These are phyloP conservation scores for Dolichallabes microphthalmus DNA, from an alignment of 2,113 vertebrate species.

Conservation along the genomic window DNA sequence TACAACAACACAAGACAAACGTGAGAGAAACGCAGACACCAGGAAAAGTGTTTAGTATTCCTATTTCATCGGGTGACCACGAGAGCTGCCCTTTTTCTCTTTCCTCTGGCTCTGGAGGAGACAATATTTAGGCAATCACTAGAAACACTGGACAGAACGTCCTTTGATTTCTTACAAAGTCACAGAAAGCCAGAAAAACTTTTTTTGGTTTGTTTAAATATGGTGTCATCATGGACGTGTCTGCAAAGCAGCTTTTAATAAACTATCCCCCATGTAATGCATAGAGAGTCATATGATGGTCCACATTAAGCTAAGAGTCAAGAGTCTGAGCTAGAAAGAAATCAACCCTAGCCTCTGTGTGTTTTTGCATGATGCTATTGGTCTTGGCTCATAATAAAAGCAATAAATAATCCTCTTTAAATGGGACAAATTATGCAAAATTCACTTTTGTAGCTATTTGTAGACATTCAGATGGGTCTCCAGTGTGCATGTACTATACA, in stretches of 20 bases:
- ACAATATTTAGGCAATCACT: conserved; percentile 55
- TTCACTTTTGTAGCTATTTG: too few relatives aligned
- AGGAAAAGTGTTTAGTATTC: conserved; percentile 52
- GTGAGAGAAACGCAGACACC: conserved; percentile 23
- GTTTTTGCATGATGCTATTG: not conserved
- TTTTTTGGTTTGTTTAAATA: not conserved
- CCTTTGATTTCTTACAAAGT: conserved; percentile 48
- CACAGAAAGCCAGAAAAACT: conserved; percentile 1
- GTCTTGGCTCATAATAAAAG: not conserved
- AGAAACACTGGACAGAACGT: conserved; percentile 29
- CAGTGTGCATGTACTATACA: too few relatives aligned
- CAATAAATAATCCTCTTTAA: not conserved
- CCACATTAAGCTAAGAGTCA: not conserved
- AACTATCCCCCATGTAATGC: not conserved
- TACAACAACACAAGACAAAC: not conserved
- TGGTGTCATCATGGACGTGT: not conserved
- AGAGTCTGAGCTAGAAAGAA: not conserved
- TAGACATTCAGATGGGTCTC: too few relatives aligned
- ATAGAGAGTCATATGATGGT: not conserved
- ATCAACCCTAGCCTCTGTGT: not conserved
- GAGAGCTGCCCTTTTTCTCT: conserved; percentile 33
- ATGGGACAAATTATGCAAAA: too few relatives aligned
- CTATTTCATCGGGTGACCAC: conserved; percentile 41
- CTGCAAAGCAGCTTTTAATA: not conserved
- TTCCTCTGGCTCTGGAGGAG: conserved; percentile 40